Base-by-base conservation (phyloP, 1,140 invertebrate genomes). In the Zaprionus kolodkinae region DNA sequence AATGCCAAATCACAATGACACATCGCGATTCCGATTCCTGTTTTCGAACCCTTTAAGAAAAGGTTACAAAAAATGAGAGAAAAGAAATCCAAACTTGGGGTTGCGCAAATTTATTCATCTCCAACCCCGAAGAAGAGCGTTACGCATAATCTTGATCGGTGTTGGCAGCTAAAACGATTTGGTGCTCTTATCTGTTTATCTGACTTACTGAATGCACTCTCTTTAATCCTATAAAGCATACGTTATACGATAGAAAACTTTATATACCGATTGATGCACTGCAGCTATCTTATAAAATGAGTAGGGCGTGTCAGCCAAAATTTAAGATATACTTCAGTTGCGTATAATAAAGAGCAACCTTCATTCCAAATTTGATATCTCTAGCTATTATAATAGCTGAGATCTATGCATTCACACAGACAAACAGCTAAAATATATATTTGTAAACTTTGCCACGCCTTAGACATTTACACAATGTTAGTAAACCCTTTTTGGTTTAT, bases 1-100 rank as follows among this genome's bases (percentile, higher is more conserved):
- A 84, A 89, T 88, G 84, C 78, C 84, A 88, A 88, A 88, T 88
- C 84, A 88, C 63, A 81, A 88, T 88, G 84, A 88, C 84, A 81
- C 84, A 88, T 88, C 85, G 66, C 81, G 81, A 72, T 88, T 88
- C 85, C 84, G 77, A 88, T 73, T 84, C 72, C 43, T 21, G 62
- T 85, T 80, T 77, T 55, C 21, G 27, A 17, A 59, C 35, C 21
- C 57, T 25, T 25, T 36, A 40, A 60, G 33, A 60, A 60, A 59
- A 60, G 52, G 27, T 55, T 36, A 50, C 45, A 65, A n/a, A 17
- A 15, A 50, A 35, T 6, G 7, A 35, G 5, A 45, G 15, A 6
- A 45, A 45, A 7, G 40, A 45, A 45, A 15, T 45, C n/a, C 40
- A 12, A 50, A 25, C 17, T 25, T 50, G 17, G 63, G 63, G 63